A percentile compares a stretch with the other conserved stretches of the same genome.
phyloP scores from a whole-genome alignment of 2,888 invertebrate genomes.

The Tinea pellionella region DNA sequence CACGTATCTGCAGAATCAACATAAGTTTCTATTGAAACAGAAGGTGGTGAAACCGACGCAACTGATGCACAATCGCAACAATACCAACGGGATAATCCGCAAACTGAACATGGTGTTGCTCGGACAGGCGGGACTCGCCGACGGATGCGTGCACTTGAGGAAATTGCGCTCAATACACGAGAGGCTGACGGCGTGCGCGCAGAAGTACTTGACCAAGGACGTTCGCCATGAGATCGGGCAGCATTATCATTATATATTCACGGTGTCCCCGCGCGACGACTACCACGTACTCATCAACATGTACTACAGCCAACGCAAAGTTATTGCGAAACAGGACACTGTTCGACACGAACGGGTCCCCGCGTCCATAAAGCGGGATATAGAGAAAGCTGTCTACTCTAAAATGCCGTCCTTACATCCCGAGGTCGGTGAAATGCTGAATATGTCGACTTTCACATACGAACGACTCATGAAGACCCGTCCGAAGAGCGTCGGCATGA shows the following conservation, averaged over 20 bases:
- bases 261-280: conserved; percentile 45
- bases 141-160: conserved; percentile 56
- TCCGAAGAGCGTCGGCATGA: conserved; percentile 26
- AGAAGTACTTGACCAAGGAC: conserved; percentile 37
- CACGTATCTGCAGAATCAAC: conserved; percentile 45
- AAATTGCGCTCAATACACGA: conserved; percentile 44
- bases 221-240: conserved; percentile 59
- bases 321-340: neutral
- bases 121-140: conserved; percentile 69
- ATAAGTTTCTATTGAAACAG: conserved; percentile 44
- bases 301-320: neutral
- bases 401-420: neutral
- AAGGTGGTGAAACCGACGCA: conserved; percentile 40
- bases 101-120: conserved; percentile 69
- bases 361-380: conserved; percentile 19
- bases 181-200: conserved; percentile 35
- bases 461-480: conserved; percentile 27
- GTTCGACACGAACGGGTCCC: neutral
- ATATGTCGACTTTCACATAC: neutral
- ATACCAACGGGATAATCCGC: conserved; percentile 54
- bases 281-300: conserved; percentile 28
- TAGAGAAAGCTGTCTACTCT: too few relatives aligned
- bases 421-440: neutral
- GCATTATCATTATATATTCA: conserved; percentile 65
- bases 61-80: conserved; percentile 36